Base-by-base conservation (phyloP, 2,113 vertebrate species). In the Heterotis niloticus region DNA sequence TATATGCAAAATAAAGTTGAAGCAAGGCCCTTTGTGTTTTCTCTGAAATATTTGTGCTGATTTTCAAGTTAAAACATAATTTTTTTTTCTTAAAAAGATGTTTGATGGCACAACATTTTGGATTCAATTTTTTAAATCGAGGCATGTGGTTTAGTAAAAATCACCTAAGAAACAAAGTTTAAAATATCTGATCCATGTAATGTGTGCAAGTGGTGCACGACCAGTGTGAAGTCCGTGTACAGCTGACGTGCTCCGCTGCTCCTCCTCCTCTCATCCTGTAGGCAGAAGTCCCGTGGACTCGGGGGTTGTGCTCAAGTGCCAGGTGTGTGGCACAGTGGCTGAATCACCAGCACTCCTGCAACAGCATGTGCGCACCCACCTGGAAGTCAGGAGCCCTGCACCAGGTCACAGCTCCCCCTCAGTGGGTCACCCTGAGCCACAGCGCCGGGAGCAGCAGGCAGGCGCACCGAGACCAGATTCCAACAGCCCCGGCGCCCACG, bases 271-370 rank as follows among this genome's bases (percentile, higher is more conserved):
- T 1, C 16, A 29, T 52, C 62, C 17, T 69, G 64, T 88, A 96
- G 95, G 90, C 83, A 86, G 94, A 77, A 93, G 89, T 85, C 91
- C 92, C 44, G 87, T 91, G 24, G 92, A 93, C 81, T 91, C 92
- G 17, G 83, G 90, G 0, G 83, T 91, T 5, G 87, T 91, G 51
- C 90, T 96, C 9, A 98, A 92, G 85, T 93, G 93, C 87, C 90
- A 92, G 86, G 89, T 95, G 75, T 93, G 93, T 0, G 86, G 91
- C 5, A 94, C 94, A 85, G 90, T 92, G 76, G 91, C 94, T 0
- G 95, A 97, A 71, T 90, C 92, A 0, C 89, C 96, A 28, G 84
- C 94, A 0, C 83, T 92, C 5, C 93, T 97, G 67, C 95, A 95
- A 16, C 95, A 96, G 85, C 96, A 94, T 18, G 76, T 94, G 0